A percentile compares a stretch with the other conserved stretches of the same genome.
Conservation (phyloP, 2,888 invertebrate species). For the Anagyrus pseudococci region DNA sequence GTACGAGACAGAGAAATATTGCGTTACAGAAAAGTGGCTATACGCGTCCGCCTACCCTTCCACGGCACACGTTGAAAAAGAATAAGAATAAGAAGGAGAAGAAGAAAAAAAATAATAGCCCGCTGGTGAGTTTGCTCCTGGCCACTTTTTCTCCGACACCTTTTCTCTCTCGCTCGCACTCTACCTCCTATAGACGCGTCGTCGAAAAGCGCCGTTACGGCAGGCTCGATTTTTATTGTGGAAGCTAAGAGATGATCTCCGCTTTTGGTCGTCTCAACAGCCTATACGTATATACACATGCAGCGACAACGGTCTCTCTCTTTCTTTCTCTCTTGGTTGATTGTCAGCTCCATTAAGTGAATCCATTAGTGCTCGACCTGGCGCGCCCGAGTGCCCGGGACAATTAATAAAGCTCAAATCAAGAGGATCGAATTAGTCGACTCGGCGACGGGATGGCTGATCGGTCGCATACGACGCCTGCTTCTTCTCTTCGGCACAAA, state of each 20-base stretch:
- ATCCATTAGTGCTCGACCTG: slow-evolving; percentile 33
- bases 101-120: no score
- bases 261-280: not conserved
- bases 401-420: slow-evolving; percentile 39
- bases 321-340: slow-evolving; percentile 18
- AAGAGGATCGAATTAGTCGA: slow-evolving; percentile 35
- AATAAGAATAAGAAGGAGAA: no score
- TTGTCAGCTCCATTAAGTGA: slow-evolving; percentile 38
- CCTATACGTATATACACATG: not conserved
- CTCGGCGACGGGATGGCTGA: not conserved
- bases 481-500: slow-evolving; percentile 22
- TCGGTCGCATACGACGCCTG: not conserved
- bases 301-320: not conserved
- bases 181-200: not conserved
- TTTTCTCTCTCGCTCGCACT: slow-evolving; percentile 7
- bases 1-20: slow-evolving; percentile 35
- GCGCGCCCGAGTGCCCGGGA: slow-evolving; percentile 8
- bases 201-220: slow-evolving; percentile 17
- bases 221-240: slow-evolving; percentile 21
- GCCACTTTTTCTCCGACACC: slow-evolving; percentile 3
- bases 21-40: slow-evolving; percentile 12
- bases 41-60: slow-evolving; percentile 9
- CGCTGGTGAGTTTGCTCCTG: not conserved
- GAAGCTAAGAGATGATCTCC: not conserved
- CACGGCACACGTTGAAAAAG: no score